A percentile compares a stretch with the other conserved stretches of the same genome.
Evolutionary conservation across 2,888 invertebrate genomes (phyloP).

Genomic region (Maniola hyperantus): DNA sequence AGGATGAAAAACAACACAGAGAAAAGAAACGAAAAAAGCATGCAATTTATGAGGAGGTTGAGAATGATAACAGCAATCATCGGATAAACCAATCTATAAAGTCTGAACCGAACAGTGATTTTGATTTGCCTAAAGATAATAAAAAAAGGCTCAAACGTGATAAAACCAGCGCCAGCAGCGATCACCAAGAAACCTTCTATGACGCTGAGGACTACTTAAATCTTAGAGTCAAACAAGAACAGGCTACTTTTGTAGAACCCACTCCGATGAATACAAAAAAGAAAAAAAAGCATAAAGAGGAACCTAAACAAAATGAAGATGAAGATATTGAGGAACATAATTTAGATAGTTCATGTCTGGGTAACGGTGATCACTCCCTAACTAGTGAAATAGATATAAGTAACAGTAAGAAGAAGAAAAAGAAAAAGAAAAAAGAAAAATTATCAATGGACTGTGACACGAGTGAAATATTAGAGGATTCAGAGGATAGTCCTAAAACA

Average conservation of each 20-base stretch:
- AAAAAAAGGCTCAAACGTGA: constrained; percentile 41
- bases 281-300: constrained; percentile 41
- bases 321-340: constrained; percentile 30
- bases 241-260: constrained; percentile 46
- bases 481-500: not conserved
- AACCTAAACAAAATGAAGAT: constrained; percentile 27
- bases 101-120: constrained; percentile 56
- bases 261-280: constrained; percentile 41
- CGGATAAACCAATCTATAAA: constrained; percentile 47
- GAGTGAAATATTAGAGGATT: constrained; percentile 7
- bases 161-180: constrained; percentile 28
- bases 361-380: constrained; percentile 10
- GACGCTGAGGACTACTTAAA: constrained; percentile 53
- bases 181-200: constrained; percentile 26
- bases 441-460: not conserved
- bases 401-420: constrained; percentile 24
- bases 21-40: constrained; percentile 42
- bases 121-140: constrained; percentile 47
- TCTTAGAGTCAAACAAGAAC: constrained; percentile 57
- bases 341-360: not conserved
- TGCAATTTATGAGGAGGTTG: constrained; percentile 22
- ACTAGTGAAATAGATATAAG: constrained; percentile 14
- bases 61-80: constrained; percentile 28
- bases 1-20: constrained; percentile 24
- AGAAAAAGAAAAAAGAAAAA: constrained; percentile 14